Base-by-base conservation (phyloP, 2,797 vertebrate species). In the Sebastes cheni region DNA sequence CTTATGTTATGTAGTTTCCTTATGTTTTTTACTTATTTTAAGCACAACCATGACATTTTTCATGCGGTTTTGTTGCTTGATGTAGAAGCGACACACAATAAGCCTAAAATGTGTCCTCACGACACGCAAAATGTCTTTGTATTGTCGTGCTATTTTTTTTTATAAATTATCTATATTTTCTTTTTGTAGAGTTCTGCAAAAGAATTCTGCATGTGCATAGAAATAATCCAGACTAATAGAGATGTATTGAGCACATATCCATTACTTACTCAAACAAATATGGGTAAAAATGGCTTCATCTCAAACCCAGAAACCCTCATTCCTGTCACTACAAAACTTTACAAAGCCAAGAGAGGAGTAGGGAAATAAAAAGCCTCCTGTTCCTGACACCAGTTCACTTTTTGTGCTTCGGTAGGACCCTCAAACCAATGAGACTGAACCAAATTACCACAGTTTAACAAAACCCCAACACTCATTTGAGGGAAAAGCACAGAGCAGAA, bases 361-460 rank as follows among this genome's bases (percentile, higher is more conserved):
- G 14, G 29, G 18, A 64, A 39, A 69, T 67, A 39, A 20, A 72
- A 70, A 22, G 14, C 8, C 8, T 46, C 55, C 2, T 72, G 20
- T 36, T 67, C 29, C 30, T 78, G 79, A 79, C 70, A 79, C 55
- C 34, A 61, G 14, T 65, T 80, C 58, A 55, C 42, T 22, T 73
- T 23, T n/a, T 65, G 59, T 56, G 32, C 42, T 54, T 84, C 60
- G 64, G 50, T 22, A 27, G 60, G 36, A 65, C 18, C 46, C 67
- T 78, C 30, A 78, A 73, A 75, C 34, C 32, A 80, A 65, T 67
- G 29, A 88, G 56, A 86, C 67, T 27, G 20, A 87, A 76, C 58
- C 61, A 80, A 75, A 83, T 81, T 65, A 39, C 25, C 69, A 20
- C 34, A 72, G 67, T 58, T n/a, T n/a, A 70, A 72, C 55, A 64